Evolutionary conservation across 2,113 vertebrate species (phyloP), one percentile per base, ranked within the genome.

Genomic region (Felis catus): DNA sequence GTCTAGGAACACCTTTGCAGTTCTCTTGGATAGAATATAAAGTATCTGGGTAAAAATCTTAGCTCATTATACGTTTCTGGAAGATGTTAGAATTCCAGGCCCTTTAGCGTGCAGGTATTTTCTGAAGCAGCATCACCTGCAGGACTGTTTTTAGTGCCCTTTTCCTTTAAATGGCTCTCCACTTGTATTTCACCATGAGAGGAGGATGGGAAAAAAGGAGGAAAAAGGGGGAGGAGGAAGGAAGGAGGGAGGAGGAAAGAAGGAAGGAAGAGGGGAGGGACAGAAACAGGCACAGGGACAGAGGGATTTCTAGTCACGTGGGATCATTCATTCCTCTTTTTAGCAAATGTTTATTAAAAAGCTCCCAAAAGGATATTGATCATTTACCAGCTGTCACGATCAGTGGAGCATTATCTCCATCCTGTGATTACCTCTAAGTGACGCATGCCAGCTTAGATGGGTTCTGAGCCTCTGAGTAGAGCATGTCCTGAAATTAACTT

Each of bases 401-500:
- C 51, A 3, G 29, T 36, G 94, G 74, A 86, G 16, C 65, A 23
- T 10, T 3, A 53, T 95, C 96, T 97, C 85, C 76, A 92, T 83
- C 33, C 66, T 51, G 45, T 45, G 73, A 45, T 79, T 93, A 89
- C 96, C 87, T 53, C 4, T 1, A 71, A 95, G 80, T 71, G 86
- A 89, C 23, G 19, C 86, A 27, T 87, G 63, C 95, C 80, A 61
- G 21, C 95, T 45, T 21, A 41, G 70, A 74, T 85, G 61, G 79
- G 53, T 55, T 93, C 92, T 86, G 84, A 94, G 94, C 71, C 33
- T 3, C 63, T 0, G 79, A 84, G 93, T 13, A 83, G 94, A 88
- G 93, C 36, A 18, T 0, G 58, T 96, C 92, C 95, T 95, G 97
- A 98, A 97, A 98, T 98, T 92, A 96, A 85, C 36, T 13, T 84